Conservation (phyloP, 2,888 invertebrate genomes). For the Limenitis camilla region DNA sequence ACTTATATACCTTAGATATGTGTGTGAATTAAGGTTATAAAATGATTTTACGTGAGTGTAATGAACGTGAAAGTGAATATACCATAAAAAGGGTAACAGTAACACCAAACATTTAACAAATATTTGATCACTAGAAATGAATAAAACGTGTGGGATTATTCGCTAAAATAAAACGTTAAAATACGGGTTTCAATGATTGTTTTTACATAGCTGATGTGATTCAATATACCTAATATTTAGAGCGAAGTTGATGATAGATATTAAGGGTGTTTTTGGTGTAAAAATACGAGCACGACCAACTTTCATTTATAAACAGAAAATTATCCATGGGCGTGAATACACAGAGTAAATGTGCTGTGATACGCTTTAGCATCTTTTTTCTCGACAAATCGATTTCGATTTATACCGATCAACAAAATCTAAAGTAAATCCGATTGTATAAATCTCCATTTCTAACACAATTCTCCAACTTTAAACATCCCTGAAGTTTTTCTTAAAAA, state of each 20-base stretch:
- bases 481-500: constrained; percentile 20
- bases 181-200: constrained; percentile 8
- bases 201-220: constrained; percentile 8
- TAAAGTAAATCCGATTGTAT: no score
- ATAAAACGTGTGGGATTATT: constrained; percentile 9
- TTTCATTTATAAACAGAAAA: constrained; percentile 66
- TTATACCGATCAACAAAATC: no score
- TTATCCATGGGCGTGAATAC: constrained; percentile 56
- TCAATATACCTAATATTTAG: constrained; percentile 18
- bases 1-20: no score
- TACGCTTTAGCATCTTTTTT: constrained; percentile 59
- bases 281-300: constrained; percentile 53
- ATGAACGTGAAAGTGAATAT: constrained; percentile 12
- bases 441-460: no score
- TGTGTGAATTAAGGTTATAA: neutral
- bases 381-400: constrained; percentile 58
- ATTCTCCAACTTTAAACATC: constrained; percentile 7
- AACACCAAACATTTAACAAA: constrained; percentile 18
- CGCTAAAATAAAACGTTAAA: constrained; percentile 13
- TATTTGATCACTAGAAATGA: constrained; percentile 18
- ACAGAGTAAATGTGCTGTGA: constrained; percentile 64
- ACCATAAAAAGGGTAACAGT: constrained; percentile 10
- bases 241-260: constrained; percentile 12
- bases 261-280: constrained; percentile 27
- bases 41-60: neutral